Percentiles rank a stretch among this genome's conserved stretches.
Conservation (phyloP, 2,888 invertebrate species). For the Philonicus albiceps region DNA sequence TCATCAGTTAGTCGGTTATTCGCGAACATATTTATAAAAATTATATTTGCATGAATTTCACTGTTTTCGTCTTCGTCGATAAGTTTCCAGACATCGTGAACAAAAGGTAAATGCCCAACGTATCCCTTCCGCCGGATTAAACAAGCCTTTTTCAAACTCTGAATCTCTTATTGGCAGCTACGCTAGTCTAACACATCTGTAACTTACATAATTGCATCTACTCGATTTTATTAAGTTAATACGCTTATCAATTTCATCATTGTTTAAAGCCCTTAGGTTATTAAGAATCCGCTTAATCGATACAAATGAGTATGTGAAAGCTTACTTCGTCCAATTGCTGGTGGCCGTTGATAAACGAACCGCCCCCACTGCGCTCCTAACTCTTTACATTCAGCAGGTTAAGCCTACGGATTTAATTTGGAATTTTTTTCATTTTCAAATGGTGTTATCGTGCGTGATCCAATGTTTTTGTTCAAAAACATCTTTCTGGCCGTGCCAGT, state of each 20-base stretch:
- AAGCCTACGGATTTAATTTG: background rate
- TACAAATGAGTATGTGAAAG: background rate
- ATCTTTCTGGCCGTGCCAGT: conserved; percentile 10
- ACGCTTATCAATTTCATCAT: conserved; percentile 16
- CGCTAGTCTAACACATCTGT: background rate
- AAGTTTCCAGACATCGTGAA: background rate
- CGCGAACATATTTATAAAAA: conserved; percentile 30
- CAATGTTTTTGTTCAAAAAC: background rate
- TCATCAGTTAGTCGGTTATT: conserved; percentile 1
- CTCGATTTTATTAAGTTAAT: background rate
- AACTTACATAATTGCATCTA: conserved; percentile 25
- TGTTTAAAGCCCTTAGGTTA: conserved; percentile 18
- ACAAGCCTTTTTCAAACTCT: conserved; percentile 6
- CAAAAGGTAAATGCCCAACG: background rate
- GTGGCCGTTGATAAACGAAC: background rate
- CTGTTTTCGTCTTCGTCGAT: background rate
- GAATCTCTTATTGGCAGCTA: conserved; percentile 19
- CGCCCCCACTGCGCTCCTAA: background rate
- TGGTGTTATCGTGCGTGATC: background rate
- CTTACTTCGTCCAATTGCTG: background rate
- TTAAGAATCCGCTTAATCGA: background rate
- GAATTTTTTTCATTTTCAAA: background rate
- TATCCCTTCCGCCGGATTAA: background rate
- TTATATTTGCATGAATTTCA: background rate
- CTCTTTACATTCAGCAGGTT: background rate